Evolutionary conservation across 2,888 invertebrate species (phyloP), one percentile per base, ranked within the genome.

Genomic region (Entomobrya proxima): DNA sequence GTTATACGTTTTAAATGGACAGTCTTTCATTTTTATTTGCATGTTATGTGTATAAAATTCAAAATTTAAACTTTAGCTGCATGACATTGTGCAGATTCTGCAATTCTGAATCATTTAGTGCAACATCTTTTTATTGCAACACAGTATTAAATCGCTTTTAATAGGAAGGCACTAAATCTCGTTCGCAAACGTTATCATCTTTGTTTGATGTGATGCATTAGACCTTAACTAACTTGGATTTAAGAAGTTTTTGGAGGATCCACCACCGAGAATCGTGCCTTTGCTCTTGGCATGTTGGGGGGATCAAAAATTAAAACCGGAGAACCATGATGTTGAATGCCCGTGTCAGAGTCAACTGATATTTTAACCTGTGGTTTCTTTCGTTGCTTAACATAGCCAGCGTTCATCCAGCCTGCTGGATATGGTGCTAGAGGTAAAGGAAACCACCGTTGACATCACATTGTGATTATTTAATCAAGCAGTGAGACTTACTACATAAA

Each of bases 351-450:
- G 11, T 86, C 84, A 77, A 61, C 11, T 13, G 83, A 61, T 30
- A 86, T 21, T 24, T 64, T 52, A 61, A 90, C 79, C 0, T 82
- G 27, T 3, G 88, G 85, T 37, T 64, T 76, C 11, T 80, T 32
- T 18, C 72, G 75, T 13, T 76, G 81, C 40, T 75, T 40, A 52
- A 85, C 69, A 84, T 76, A 88, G 15, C 75, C 82, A 27, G 24
- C 55, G 37, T 87, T 80, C 90, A 89, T 89, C 90, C 90, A 90
- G 40, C 89, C 90, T 15, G 80, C 61, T 24, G 90, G 90, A 85
- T 84, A 89, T n/a, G 89, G 89, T 77, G 87, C 90, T 90, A n/a
- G n/a, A n/a, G n/a, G n/a, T n/a, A n/a, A n/a, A n/a, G n/a, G 55
- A 55, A 52, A 55, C 55, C 55, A 55, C 27, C 55, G 55, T 27